phyloP scores from a whole-genome alignment of 2,113 vertebrate genomes.

The Peromyscus leucopus region DNA sequence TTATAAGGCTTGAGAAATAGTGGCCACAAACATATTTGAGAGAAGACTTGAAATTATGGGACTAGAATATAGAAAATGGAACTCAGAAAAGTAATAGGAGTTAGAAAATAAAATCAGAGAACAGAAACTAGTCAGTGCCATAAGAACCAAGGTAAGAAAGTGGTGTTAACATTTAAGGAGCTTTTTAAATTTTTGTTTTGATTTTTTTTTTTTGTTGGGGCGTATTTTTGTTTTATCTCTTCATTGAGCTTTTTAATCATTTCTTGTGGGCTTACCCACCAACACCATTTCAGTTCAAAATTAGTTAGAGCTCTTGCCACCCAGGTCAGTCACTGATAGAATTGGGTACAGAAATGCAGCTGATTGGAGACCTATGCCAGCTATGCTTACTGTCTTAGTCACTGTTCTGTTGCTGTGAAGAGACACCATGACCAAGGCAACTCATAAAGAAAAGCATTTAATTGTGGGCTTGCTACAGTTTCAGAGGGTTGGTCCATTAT shows the following conservation, averaged over 20 bases:
- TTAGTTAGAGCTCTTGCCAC: neutral
- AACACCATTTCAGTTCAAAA: conserved; percentile 7
- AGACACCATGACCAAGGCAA: neutral
- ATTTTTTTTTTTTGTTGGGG: neutral
- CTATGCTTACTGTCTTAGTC: neutral
- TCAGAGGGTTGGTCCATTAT: neutral
- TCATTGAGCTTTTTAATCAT: neutral
- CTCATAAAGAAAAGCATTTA: neutral
- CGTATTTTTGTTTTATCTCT: neutral
- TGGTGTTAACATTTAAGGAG: neutral
- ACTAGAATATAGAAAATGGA: conserved; percentile 53
- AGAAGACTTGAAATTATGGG: neutral
- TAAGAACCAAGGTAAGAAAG: conserved; percentile 1
- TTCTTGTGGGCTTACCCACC: conserved; percentile 31
- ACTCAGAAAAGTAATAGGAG: conserved; percentile 34
- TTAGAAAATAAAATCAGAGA: conserved; percentile 15
- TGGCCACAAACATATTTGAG: conserved; percentile 10
- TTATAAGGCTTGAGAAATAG: neutral
- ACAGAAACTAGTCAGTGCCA: neutral
- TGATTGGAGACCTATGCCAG: neutral
- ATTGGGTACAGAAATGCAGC: neutral
- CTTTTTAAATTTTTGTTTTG: neutral
- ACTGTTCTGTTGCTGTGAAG: neutral
- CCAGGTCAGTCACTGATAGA: neutral
- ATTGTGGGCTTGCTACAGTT: neutral